A percentile compares a stretch with the other conserved stretches of the same genome.
These are phyloP conservation scores for Monopis laevigella DNA, from an alignment of 2,888 invertebrate genomes.

Conservation along the genomic window DNA sequence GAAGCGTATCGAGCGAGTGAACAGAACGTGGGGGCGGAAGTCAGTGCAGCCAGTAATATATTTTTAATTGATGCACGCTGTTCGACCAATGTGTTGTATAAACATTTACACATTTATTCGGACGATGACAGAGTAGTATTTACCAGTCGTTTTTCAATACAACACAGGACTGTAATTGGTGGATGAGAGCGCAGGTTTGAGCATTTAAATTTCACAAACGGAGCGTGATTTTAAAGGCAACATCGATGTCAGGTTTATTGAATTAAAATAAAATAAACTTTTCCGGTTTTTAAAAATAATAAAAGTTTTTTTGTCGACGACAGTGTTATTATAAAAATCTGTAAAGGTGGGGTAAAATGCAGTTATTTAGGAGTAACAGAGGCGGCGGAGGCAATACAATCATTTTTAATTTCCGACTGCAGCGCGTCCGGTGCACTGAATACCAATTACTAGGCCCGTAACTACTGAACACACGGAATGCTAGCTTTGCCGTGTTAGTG, in stretches of 20 bases:
- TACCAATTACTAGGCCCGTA: conserved; percentile 50
- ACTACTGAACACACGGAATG: conserved; percentile 48
- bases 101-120: conserved; percentile 53
- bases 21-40: conserved; percentile 29
- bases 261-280: too few species aligned
- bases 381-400: conserved; percentile 32
- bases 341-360: neutral
- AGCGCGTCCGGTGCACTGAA: conserved; percentile 45
- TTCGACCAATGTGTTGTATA: conserved; percentile 46
- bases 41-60: conserved; percentile 49
- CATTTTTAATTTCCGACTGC: conserved; percentile 51
- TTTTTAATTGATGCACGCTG: conserved; percentile 61
- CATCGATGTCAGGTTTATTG: neutral
- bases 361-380: conserved; percentile 7
- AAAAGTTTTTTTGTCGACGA: too few species aligned
- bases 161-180: conserved; percentile 46
- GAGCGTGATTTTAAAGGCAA: conserved; percentile 6
- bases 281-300: neutral
- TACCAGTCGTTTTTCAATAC: conserved; percentile 44
- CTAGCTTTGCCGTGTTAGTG: conserved; percentile 29
- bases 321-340: neutral
- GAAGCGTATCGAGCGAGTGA: conserved; percentile 26
- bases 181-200: conserved; percentile 45
- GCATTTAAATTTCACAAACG: conserved; percentile 8
- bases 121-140: conserved; percentile 43